Conservation (phyloP, 2,888 invertebrate genomes). For the Polymixis flavicincta region DNA sequence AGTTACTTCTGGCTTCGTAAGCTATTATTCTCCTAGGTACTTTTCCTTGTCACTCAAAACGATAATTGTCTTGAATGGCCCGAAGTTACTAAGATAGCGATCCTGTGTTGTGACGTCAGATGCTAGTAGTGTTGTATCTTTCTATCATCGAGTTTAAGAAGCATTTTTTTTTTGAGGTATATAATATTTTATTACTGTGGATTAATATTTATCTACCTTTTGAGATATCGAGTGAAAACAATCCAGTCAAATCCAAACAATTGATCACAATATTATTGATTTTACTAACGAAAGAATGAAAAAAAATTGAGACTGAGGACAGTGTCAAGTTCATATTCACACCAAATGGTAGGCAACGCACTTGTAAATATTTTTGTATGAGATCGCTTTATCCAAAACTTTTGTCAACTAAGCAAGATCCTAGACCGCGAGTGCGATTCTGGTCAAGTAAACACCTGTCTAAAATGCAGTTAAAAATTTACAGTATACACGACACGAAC, state of each 20-base stretch:
- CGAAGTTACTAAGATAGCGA: too few relatives aligned
- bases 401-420: not conserved
- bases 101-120: too few relatives aligned
- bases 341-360: not conserved
- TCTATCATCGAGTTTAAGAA: too few relatives aligned
- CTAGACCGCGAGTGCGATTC: not conserved
- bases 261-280: not conserved
- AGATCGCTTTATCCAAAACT: not conserved
- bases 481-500: not conserved
- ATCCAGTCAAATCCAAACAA: not conserved
- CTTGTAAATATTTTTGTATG: constrained; percentile 7
- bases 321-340: not conserved
- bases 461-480: not conserved
- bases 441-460: not conserved
- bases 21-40: too few relatives aligned
- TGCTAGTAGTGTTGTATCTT: too few relatives aligned
- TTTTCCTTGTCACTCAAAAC: too few relatives aligned
- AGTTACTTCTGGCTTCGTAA: too few relatives aligned
- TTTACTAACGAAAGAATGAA: not conserved
- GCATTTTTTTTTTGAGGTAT: too few relatives aligned
- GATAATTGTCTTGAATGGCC: too few relatives aligned
- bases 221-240: too few relatives aligned
- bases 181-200: too few relatives aligned
- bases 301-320: not conserved
- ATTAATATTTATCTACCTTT: too few relatives aligned